Base-by-base conservation (phyloP, 2,797 vertebrate genomes). In the Alosa sapidissima region DNA sequence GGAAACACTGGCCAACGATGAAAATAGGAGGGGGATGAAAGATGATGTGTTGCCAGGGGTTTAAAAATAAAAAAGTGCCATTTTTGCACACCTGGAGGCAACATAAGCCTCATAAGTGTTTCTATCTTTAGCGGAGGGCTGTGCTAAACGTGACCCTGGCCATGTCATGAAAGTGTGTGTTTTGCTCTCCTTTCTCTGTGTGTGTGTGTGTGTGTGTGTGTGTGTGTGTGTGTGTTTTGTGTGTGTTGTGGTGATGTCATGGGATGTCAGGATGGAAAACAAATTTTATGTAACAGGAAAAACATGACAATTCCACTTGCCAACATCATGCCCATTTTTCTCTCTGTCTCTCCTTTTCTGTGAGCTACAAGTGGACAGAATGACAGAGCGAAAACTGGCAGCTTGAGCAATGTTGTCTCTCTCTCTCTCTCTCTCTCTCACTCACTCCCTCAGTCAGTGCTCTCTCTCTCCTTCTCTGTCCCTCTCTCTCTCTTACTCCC, bases 51-150 rank as follows among this genome's bases (percentile, higher is more conserved):
- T 75, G 92, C 91, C 89, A 85, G 84, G 87, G 86, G 81, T 83
- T 88, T 60, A 54, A 62, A 83, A 93, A 94, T 84, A 86, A 92
- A 94, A 93, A 93, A 94, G 94, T 91, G 86, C 92, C 93, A 92
- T 91, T 87, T 89, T 91, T 91, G 93, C 91, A 93, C 65, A 87
- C 86, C 84, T 86, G 58, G 52, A 65, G n/a, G 78, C 86, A 85
- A 85, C 85, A 82, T 84, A 82, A 75, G 54, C 62, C 28, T 28
- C 84, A 51, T 36, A 48, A n/a, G 48, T 54, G 65, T 75, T 13
- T 51, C 81, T 87, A 87, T 84, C 81, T 87, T 85, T 87, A 75
- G 88, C 8, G 28, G 36, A 87, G 75, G 88, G 75, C 81, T 84
- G 85, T 72, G 68, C 87, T 87, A 78, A 81, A 87, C 82, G 68